Evolutionary conservation across 2,888 invertebrate genomes (phyloP), one percentile per base, ranked within the genome.

Genomic region (Brenthis ino): DNA sequence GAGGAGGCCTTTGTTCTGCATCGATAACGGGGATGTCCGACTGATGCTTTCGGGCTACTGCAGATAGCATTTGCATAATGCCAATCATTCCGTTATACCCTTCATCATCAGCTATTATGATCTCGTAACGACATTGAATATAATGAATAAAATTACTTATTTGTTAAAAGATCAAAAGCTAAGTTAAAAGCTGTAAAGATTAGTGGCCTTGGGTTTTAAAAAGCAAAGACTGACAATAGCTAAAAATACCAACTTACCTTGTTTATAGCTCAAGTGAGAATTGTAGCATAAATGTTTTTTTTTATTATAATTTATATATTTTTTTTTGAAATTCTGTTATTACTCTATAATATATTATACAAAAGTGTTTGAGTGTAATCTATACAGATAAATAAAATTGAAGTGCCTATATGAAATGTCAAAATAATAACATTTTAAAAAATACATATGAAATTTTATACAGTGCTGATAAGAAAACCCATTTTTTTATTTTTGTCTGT

Each of bases 1-100:
- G 71, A 69, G 48, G 67, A 65, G 67, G 72, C 67, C 64, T 71
- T 67, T 67, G 81, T 81, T 81, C 80, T 79, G 80, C 78, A 79
- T 80, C 77, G 81, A 76, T 80, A 80, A 75, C 75, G 61, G 72
- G 74, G 83, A 78, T 79, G 80, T 79, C 78, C 79, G 78, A 78
- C 77, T 76, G 77, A 82, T 81, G 84, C 86, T 85, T 82, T 82
- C 82, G 78, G 79, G 77, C 80, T 78, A 79, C 80, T 79, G 82
- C 83, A 85, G 86, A 86, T 86, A 85, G 82, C 82, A 89, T 91
- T 91, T 87, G 87, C 91, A 89, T 91, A 91, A 89, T 89, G 87
- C 85, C 84, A 86, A 81, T 82, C 81, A 81, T 81, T 81, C 76
- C 85, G 83, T 86, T 87, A 85, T 80, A 86, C 84, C 85, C 82